These are phyloP conservation scores for Bettongia penicillata DNA, from an alignment of 2,113 vertebrate species.

Conservation along the genomic window DNA sequence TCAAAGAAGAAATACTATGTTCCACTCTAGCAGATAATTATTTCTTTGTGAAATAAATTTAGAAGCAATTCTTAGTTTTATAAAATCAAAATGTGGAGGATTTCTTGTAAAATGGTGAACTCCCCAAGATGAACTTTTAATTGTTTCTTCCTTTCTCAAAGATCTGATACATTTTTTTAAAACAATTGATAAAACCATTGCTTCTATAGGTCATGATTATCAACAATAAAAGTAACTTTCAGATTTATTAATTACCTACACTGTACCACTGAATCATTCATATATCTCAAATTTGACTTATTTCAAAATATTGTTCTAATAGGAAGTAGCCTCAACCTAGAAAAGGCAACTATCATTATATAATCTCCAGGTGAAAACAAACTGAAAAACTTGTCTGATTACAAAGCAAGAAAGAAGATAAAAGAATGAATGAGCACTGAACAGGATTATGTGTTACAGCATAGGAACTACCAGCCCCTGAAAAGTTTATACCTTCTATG, in stretches of 20 bases:
- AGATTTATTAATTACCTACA: neutral
- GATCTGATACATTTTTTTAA: conserved; percentile 7
- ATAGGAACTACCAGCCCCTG: neutral
- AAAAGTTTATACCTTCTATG: neutral
- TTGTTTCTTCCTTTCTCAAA: conserved; percentile 41
- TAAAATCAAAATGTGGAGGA: neutral
- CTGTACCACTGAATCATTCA: neutral
- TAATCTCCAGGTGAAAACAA: neutral
- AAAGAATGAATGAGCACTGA: neutral
- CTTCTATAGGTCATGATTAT: conserved; percentile 30
- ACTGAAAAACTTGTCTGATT: neutral
- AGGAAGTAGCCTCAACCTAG: conserved; percentile 42
- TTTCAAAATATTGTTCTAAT: conserved; percentile 24
- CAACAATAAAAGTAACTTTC: conserved; percentile 17
- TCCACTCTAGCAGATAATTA: conserved; percentile 23
- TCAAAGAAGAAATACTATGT: conserved; percentile 33
- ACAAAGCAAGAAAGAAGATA: neutral
- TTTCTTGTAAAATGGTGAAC: conserved; percentile 43
- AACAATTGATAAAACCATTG: conserved; percentile 39
- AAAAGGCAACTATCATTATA: neutral
- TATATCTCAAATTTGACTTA: conserved; percentile 14
- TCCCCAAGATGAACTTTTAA: conserved; percentile 39
- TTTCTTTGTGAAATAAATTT: conserved; percentile 37
- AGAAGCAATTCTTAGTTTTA: conserved; percentile 14
- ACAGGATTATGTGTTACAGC: neutral